Evolutionary conservation across 2,113 vertebrate species (phyloP).

Genomic region (Cynoglossus semilaevis): DNA sequence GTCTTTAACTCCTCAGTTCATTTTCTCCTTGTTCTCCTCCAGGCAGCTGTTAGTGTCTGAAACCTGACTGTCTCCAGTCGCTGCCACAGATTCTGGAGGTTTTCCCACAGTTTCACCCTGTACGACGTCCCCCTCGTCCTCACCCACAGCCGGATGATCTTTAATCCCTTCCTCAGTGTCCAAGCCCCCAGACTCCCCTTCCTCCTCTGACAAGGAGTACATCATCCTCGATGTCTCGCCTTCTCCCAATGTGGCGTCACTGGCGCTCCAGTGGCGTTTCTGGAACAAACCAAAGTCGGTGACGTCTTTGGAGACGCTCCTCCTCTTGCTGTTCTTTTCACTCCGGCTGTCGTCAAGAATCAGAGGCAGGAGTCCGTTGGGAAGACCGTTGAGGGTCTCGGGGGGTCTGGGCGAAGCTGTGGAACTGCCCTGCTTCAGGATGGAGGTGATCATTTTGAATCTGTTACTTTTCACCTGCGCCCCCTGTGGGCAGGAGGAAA

Average conservation of each 20-base stretch:
- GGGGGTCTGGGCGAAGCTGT: constrained; percentile 59
- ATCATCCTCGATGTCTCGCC: constrained; percentile 76
- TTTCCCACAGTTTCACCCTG: constrained; percentile 8
- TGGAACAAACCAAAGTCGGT: constrained; percentile 83
- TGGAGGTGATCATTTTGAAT: constrained; percentile 84
- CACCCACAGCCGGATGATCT: background rate
- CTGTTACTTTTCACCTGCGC: constrained; percentile 83
- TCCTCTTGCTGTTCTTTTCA: constrained; percentile 73
- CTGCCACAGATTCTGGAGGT: background rate
- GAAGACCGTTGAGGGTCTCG: constrained; percentile 77
- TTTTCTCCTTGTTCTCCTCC: constrained; percentile 23
- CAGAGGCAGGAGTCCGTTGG: constrained; percentile 80
- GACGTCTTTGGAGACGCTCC: constrained; percentile 80
- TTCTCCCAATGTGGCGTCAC: constrained; percentile 33
- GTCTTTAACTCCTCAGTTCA: constrained; percentile 33
- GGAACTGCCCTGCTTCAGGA: constrained; percentile 83
- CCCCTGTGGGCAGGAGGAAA: constrained; percentile 63
- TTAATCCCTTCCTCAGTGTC: constrained; percentile 38
- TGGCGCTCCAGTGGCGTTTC: constrained; percentile 74
- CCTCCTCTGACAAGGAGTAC: constrained; percentile 87
- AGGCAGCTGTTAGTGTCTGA: background rate
- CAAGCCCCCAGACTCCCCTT: constrained; percentile 47
- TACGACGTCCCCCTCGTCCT: constrained; percentile 13
- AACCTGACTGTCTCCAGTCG: background rate
- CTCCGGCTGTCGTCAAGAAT: constrained; percentile 61